A percentile compares a stretch with the other conserved stretches of the same genome.
phyloP scores from a whole-genome alignment of 2,113 vertebrate species.

The Pitta sordida region DNA sequence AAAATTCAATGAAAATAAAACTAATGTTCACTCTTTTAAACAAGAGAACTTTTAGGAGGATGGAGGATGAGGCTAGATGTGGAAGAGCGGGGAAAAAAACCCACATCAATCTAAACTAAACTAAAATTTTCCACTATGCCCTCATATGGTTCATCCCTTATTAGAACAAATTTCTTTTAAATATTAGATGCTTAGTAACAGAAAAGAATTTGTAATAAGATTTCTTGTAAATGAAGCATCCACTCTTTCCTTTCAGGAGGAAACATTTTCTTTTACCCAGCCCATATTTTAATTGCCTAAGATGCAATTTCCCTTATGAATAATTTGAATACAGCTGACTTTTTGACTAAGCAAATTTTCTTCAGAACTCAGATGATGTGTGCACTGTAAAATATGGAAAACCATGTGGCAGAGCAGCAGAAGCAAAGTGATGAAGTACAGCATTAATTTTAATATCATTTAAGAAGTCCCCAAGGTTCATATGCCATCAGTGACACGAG shows the following conservation, averaged over 20 bases:
- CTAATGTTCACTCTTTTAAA: not conserved
- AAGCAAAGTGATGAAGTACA: conserved; percentile 51
- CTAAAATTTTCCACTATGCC: not conserved
- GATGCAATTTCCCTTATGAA: conserved; percentile 67
- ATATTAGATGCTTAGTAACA: not conserved
- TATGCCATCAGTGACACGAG: not conserved
- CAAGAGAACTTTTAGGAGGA: not conserved
- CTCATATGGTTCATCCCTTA: not conserved
- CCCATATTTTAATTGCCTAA: conserved; percentile 54
- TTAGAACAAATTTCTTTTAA: not conserved
- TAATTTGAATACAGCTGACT: conserved; percentile 65
- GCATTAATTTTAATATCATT: conserved; percentile 56
- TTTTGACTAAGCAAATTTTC: conserved; percentile 64
- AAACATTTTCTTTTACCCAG: conserved; percentile 43
- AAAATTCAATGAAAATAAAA: not conserved
- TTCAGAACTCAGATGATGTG: conserved; percentile 62
- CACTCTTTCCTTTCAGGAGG: conserved; percentile 25
- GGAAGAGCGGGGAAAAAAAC: not conserved
- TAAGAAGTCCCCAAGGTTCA: not conserved
- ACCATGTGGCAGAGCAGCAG: conserved; percentile 18
- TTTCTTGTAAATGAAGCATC: not conserved
- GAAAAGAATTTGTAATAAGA: not conserved
- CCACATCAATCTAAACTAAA: not conserved
- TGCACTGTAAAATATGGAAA: conserved; percentile 62
- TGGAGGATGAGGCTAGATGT: not conserved